Conservation (phyloP, 2,888 invertebrate genomes). For the Lymantria dispar region DNA sequence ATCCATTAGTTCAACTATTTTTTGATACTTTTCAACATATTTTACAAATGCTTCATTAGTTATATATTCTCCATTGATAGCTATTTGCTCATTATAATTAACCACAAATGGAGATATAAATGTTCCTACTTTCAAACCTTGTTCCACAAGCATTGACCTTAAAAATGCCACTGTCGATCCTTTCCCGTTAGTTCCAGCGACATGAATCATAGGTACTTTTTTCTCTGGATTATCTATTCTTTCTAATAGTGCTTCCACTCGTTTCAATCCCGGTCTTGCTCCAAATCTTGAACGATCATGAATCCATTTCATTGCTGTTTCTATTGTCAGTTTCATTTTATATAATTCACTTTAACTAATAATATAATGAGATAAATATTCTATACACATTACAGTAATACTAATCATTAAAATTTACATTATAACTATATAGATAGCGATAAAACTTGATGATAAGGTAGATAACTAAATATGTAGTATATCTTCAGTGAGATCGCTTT, state of each 20-base stretch:
- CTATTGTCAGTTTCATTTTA: not conserved
- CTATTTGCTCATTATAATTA: constrained; percentile 4
- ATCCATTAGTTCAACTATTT: constrained; percentile 3
- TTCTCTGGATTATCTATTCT: constrained; percentile 3
- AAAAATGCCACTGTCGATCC: constrained; percentile 4
- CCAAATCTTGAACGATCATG: not conserved
- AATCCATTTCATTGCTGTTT: constrained; percentile 4
- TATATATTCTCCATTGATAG: constrained; percentile 3
- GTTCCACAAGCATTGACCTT: not conserved
- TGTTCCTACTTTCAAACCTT: constrained; percentile 3
- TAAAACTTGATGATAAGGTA: no score
- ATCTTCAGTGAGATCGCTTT: no score
- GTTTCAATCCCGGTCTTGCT: constrained; percentile 1
- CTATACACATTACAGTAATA: no score
- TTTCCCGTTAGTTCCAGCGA: constrained; percentile 5
- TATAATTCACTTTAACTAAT: no score
- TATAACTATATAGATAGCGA: no score
- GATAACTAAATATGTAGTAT: no score
- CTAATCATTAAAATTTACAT: no score
- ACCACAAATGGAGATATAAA: constrained; percentile 4
- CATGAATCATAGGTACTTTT: constrained; percentile 1
- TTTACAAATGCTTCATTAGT: constrained; percentile 1
- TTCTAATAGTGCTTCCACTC: constrained; percentile 1
- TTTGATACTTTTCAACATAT: constrained; percentile 6
- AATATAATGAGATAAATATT: no score